Conservation (phyloP, 2,888 invertebrate species). For the Auanema sp. region DNA sequence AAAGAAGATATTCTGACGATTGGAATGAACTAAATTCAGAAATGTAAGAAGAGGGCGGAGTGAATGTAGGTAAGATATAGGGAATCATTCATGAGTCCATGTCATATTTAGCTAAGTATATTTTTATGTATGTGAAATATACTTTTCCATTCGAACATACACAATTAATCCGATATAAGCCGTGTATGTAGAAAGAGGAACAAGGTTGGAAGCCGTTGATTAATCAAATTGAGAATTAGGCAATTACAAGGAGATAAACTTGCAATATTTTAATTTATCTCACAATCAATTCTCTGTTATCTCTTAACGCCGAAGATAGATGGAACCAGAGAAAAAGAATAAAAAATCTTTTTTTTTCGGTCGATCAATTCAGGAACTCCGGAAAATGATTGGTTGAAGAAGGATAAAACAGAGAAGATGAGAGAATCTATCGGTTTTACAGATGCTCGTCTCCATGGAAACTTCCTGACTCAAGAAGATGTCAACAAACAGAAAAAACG, state of each 20-base stretch:
- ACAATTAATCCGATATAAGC: neutral
- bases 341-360: conserved; percentile 10
- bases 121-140: too few relatives aligned
- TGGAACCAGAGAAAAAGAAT: neutral
- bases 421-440: neutral
- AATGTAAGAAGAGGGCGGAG: too few relatives aligned
- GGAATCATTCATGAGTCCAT: too few relatives aligned
- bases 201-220: neutral
- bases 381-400: neutral
- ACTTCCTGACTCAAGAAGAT: neutral
- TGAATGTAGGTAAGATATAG: too few relatives aligned
- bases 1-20: too few relatives aligned
- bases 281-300: conserved; percentile 17
- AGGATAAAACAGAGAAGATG: neutral
- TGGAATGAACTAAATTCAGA: too few relatives aligned
- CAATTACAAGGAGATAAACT: conserved; percentile 4
- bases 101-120: too few relatives aligned
- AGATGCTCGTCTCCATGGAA: neutral
- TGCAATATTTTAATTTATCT: too few relatives aligned
- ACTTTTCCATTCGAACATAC: too few relatives aligned
- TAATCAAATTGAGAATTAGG: neutral
- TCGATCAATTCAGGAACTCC: conserved; percentile 10
- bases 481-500: conserved; percentile 2
- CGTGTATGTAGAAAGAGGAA: conserved; percentile 8
- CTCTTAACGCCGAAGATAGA: conserved; percentile 6